Base-by-base conservation (phyloP, 2,888 invertebrate genomes). In the Drosophila kuntzei region DNA sequence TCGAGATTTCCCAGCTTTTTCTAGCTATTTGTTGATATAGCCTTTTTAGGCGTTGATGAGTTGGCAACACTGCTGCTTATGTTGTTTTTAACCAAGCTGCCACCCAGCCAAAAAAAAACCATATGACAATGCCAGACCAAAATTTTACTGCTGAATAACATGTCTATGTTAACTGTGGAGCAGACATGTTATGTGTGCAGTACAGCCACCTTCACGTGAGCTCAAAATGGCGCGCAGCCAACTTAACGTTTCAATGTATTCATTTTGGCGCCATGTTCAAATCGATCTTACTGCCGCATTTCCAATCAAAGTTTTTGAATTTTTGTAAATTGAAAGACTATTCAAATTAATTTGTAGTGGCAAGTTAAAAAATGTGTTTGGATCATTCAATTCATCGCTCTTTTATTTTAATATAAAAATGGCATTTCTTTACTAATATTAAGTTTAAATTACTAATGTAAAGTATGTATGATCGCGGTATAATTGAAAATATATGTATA, bases 371-470 rank as follows among this genome's bases (percentile, higher is more conserved):
- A 14, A 54, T 14, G 4, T 14, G 2, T 22, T 34, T 34, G 16
- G 27, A 63, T 77, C 44, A n/a, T 64, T 77, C 78, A 76, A 77
- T 76, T 76, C 78, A 76, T 76, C 78, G 76, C 78, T 71, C 72
- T 76, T 64, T 67, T 73, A 59, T 88, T 89, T 85, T 87, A 85
- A 88, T 90, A 90, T 89, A 90, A 90, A 90, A 90, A 89, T 90
- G 89, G 89, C 89, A 89, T 90, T 90, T 87, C 89, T 81, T 87
- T 84, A 87, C 89, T 90, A 89, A 90, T 89, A 82, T 85, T 89
- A 89, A 76, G 76, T 80, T 82, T 89, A 87, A 89, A 89, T 88
- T 89, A 87, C 87, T 87, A 87, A 87, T 85, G 64, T 89, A 85
- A 80, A 89, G 76, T 87, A 72, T 74, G 85, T 82, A 87, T 87